Evolutionary conservation across 2,888 invertebrate genomes (phyloP), one percentile per base, ranked within the genome.

Genomic region (Tinea semifulvella): DNA sequence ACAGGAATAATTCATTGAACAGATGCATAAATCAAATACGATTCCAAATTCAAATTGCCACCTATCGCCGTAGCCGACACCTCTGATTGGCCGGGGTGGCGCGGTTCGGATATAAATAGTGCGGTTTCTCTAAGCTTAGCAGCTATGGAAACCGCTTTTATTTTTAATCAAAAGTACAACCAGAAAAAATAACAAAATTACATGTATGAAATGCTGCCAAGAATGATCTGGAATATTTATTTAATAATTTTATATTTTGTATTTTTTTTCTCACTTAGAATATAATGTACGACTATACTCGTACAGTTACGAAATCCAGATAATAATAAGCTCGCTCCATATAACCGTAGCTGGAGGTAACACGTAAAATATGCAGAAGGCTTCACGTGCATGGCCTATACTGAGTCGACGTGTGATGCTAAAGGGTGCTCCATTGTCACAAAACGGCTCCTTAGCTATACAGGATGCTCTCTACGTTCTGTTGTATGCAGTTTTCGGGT

Each of bases 31-130:
- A 77, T 79, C 76, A 79, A 68, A 69, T 56, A 60, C 67, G 58
- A 66, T 72, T 72, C 67, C 65, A 64, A 76, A 74, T 75, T 74
- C 74, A 73, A 75, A 76, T 73, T 70, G 74, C 67, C 63, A 65
- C 64, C 61, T 72, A 75, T 75, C 70, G 57, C 52, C 57, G 63
- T 60, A 61, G 18, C 36, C 17, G 36, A 36, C 36, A 18, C 36
- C 36, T 64, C 72, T 69, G 77, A 77, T 79, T 75, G 77, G 77
- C 71, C 73, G 67, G 76, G 65, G 68, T 68, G 65, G 67, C 60
- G 65, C 65, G 70, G 69, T 65, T 59, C 59, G 60, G 72, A 70
- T 75, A 77, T 72, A 75, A 77, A 77, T 77, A 71, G 77, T 71
- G 76, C 58, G 76, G 76, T 75, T 59, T 55, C 63, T 53, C n/a